Evolutionary conservation across 2,888 invertebrate genomes (phyloP).

Genomic region (Aphrophora alni): DNA sequence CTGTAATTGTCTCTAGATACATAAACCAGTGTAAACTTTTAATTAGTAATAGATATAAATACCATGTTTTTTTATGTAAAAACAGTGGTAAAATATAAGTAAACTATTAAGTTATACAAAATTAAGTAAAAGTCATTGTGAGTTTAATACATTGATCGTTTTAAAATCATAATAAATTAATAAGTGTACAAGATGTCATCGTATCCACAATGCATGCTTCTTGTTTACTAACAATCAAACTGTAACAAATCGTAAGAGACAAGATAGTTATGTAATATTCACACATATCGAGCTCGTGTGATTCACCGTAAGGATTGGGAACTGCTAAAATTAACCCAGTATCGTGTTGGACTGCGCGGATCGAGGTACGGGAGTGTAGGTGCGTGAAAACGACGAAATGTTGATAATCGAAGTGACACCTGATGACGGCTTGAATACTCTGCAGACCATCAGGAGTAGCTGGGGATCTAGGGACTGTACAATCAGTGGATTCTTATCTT

Average conservation of each 20-base stretch:
- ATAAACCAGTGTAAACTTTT: no score
- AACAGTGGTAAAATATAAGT: no score
- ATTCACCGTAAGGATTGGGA: not conserved
- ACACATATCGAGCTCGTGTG: not conserved
- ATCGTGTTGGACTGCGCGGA: not conserved
- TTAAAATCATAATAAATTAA: no score
- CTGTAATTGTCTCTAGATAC: no score
- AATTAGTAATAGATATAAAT: no score
- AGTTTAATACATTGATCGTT: no score
- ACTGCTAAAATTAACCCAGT: not conserved
- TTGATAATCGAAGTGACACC: slow-evolving; percentile 18
- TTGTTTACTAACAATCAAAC: not conserved
- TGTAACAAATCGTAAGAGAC: not conserved
- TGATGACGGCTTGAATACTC: slow-evolving; percentile 18
- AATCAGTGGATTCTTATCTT: slow-evolving; percentile 60
- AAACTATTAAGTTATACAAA: no score
- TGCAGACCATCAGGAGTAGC: slow-evolving; percentile 54
- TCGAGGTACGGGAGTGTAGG: not conserved
- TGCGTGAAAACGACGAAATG: not conserved
- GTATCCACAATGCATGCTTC: not conserved
- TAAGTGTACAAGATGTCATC: no score
- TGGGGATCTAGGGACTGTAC: slow-evolving; percentile 57
- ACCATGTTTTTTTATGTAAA: no score
- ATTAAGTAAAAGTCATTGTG: no score
- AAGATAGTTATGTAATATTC: not conserved